phyloP scores from a whole-genome alignment of 2,797 vertebrate genomes.

The Varecia variegata region DNA sequence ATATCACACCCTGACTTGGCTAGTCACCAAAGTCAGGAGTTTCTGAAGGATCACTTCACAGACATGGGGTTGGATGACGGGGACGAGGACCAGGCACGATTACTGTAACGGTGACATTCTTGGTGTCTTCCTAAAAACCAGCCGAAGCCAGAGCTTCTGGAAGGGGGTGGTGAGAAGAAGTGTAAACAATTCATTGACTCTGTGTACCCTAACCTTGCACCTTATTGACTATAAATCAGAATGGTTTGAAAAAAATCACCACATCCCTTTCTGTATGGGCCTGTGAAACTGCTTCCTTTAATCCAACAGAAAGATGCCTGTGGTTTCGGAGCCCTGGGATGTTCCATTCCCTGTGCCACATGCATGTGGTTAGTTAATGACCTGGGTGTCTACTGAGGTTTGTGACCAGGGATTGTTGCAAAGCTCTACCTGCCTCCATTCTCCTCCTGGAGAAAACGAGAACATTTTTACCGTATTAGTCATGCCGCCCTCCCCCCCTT shows the following conservation, averaged over 20 bases:
- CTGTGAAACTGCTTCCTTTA: constrained; percentile 39
- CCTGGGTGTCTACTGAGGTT: constrained; percentile 49
- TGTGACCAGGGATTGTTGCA: constrained; percentile 12
- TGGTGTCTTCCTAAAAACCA: neutral
- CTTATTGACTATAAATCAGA: constrained; percentile 67
- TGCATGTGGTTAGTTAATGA: constrained; percentile 57
- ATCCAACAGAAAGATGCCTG: constrained; percentile 66
- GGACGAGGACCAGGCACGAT: neutral
- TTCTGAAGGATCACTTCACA: neutral
- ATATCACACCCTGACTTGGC: constrained; percentile 27
- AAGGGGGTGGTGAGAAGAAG: neutral
- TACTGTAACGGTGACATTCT: neutral
- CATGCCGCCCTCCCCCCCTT: neutral
- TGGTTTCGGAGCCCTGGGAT: constrained; percentile 62
- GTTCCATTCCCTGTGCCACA: constrained; percentile 52
- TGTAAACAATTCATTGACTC: neutral
- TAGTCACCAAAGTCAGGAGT: neutral
- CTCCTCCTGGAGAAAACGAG: constrained; percentile 56
- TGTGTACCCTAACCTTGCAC: constrained; percentile 30
- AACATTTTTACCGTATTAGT: constrained; percentile 59
- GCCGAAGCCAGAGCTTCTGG: neutral
- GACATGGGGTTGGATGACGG: neutral
- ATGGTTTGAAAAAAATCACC: constrained; percentile 43
- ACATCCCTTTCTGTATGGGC: constrained; percentile 62
- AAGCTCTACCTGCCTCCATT: constrained; percentile 56